These are phyloP conservation scores for Marronus borbonicus DNA, from an alignment of 2,888 invertebrate genomes.

Conservation along the genomic window DNA sequence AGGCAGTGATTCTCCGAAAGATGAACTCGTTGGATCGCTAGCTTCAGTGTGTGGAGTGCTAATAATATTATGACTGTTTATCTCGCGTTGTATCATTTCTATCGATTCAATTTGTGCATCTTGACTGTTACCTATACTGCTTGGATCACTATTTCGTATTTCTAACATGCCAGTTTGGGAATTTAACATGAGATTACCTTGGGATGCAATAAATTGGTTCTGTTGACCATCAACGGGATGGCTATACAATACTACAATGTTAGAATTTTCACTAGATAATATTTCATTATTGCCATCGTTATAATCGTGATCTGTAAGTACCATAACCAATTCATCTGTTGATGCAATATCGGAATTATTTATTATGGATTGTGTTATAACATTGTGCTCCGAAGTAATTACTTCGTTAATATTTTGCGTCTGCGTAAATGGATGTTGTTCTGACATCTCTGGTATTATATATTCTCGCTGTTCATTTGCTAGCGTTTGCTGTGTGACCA, in stretches of 20 bases:
- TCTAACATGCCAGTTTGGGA: conserved; percentile 68
- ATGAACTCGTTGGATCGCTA: conserved; percentile 15
- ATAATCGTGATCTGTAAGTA: conserved; percentile 75
- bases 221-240: conserved; percentile 74
- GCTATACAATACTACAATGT: conserved; percentile 78
- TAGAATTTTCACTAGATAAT: conserved; percentile 73
- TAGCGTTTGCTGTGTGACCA: conserved; percentile 53
- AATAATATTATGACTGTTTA: conserved; percentile 59
- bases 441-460: conserved; percentile 68
- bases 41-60: neutral
- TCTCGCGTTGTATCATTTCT: conserved; percentile 69
- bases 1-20: conserved; percentile 27
- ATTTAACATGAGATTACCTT: conserved; percentile 70
- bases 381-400: conserved; percentile 59
- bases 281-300: conserved; percentile 72
- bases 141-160: conserved; percentile 61
- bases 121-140: conserved; percentile 60
- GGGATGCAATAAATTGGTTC: conserved; percentile 72
- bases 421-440: conserved; percentile 62
- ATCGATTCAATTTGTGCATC: conserved; percentile 67
- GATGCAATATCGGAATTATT: conserved; percentile 71
- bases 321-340: conserved; percentile 77
- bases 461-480: conserved; percentile 62
- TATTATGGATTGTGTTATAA: conserved; percentile 63
- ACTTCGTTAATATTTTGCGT: conserved; percentile 63